Percentiles rank a stretch among this genome's conserved stretches.
These are phyloP conservation scores for Ectropis grisescens DNA, from an alignment of 1,140 invertebrate genomes.

Conservation along the genomic window DNA sequence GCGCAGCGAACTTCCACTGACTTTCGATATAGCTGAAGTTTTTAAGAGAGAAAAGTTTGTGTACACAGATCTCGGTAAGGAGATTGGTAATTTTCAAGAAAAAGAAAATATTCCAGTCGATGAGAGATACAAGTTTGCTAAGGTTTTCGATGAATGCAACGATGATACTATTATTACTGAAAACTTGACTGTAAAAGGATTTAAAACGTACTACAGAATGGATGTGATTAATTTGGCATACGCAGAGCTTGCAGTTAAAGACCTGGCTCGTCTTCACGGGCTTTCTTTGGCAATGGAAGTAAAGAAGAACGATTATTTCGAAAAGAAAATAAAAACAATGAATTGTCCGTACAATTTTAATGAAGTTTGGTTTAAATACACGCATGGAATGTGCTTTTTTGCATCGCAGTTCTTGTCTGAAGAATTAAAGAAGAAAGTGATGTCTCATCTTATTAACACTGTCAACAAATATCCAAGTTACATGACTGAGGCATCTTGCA, in stretches of 20 bases:
- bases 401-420: no score
- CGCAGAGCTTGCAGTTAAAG: constrained; percentile 11
- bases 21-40: no score
- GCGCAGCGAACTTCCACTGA: no score
- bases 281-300: constrained; percentile 19
- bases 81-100: no score
- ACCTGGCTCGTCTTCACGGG: constrained; percentile 24
- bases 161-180: constrained; percentile 17
- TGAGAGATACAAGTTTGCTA: constrained; percentile 18
- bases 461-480: no score
- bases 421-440: no score
- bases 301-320: constrained; percentile 17
- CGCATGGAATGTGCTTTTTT: no score
- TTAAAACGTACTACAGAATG: constrained; percentile 15
- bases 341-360: constrained; percentile 7
- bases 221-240: constrained; percentile 13
- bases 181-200: constrained; percentile 20
- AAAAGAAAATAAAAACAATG: constrained; percentile 15
- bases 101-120: constrained; percentile 13
- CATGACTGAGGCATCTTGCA: no score
- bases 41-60: no score
- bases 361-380: constrained; percentile 12
- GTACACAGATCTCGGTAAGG: constrained; percentile 12
- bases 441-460: no score
- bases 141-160: constrained; percentile 12